Evolutionary conservation across 2,113 vertebrate species (phyloP), one percentile per base, ranked within the genome.

Genomic region (Astur gentilis): DNA sequence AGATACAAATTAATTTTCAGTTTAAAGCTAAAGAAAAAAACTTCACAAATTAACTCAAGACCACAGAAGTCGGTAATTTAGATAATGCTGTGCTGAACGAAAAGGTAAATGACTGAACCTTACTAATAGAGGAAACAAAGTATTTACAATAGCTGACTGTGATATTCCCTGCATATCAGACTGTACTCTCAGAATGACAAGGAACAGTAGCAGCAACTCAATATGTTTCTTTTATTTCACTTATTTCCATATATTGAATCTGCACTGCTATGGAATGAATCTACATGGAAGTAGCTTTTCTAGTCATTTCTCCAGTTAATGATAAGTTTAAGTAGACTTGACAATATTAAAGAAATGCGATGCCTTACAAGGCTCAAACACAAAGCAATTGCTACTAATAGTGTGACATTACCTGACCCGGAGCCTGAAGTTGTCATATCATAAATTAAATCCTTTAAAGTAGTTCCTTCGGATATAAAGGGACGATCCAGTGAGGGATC

Each of bases 351-450:
- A 73, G 69, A 29, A 29, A 3, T 3, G 1, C 5, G 7, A 44
- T 40, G 44, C 18, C 20, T 73, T 66, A 76, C 9, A 76, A 58
- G 20, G 44, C 34, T 89, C 44, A 22, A 54, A 27, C 13, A 54
- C 40, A 73, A n/a, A 61, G 21, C 55, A 75, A 80, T 50, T 73
- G 45, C 25, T 32, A 45, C 20, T 7, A 54, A 10, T 71, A 89
- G 20, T 27, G 11, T 25, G 79, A 86, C 32, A 78, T 95, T 98
- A 99, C 99, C 99, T 98, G 99, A 99, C 65, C 99, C 99, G 81
- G 99, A 99, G 45, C 99, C 99, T 2, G 99, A 99, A 47, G 99
- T 99, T 89, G 99, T 99, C 99, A 99, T 99, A 97, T 99, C 99
- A 44, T 99, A 99, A 98, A 99, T 99, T 87, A 99, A 98, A 97